Evolutionary conservation across 37 sponge, comb jelly and placozoan species (phyloP).

Genomic region (Beroe ovata): DNA sequence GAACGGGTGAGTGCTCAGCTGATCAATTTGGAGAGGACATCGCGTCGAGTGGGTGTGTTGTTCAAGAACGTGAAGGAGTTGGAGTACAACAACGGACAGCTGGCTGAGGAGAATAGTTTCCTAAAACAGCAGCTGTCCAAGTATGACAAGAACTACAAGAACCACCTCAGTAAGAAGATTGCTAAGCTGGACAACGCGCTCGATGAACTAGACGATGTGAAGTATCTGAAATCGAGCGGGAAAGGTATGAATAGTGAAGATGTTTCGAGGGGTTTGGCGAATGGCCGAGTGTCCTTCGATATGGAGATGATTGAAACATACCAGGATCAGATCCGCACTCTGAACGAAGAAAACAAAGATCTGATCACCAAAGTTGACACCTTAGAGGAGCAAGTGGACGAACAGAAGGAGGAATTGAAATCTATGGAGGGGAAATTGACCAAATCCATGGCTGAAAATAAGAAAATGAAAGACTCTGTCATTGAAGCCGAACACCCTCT

Average conservation of each 20-base stretch:
- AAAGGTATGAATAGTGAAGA: constrained; percentile 21
- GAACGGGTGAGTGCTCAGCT: background rate
- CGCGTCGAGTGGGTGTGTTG: constrained; percentile 13
- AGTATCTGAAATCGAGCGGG: constrained; percentile 2
- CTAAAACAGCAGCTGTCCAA: constrained; percentile 49
- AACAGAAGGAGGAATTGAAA: constrained; percentile 36
- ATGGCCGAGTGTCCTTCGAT: constrained; percentile 22
- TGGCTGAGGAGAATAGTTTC: constrained; percentile 46
- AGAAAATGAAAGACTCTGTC: background rate
- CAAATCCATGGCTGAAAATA: background rate
- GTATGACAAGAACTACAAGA: constrained; percentile 29
- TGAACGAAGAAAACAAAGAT: constrained; percentile 27
- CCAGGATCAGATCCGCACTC: constrained; percentile 11
- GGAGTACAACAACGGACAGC: background rate
- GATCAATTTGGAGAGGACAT: constrained; percentile 5
- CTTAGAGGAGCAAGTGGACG: constrained; percentile 23
- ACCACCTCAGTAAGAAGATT: constrained; percentile 4
- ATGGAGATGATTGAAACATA: constrained; percentile 63
- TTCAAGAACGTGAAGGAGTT: constrained; percentile 46
- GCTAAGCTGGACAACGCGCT: constrained; percentile 11
- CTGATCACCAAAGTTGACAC: constrained; percentile 7
- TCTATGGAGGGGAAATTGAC: background rate
- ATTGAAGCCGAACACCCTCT: constrained; percentile 24
- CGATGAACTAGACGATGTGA: constrained; percentile 45
- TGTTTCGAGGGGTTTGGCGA: background rate